These are phyloP conservation scores for Catocala nupta DNA, from an alignment of 2,888 invertebrate genomes.

Conservation along the genomic window DNA sequence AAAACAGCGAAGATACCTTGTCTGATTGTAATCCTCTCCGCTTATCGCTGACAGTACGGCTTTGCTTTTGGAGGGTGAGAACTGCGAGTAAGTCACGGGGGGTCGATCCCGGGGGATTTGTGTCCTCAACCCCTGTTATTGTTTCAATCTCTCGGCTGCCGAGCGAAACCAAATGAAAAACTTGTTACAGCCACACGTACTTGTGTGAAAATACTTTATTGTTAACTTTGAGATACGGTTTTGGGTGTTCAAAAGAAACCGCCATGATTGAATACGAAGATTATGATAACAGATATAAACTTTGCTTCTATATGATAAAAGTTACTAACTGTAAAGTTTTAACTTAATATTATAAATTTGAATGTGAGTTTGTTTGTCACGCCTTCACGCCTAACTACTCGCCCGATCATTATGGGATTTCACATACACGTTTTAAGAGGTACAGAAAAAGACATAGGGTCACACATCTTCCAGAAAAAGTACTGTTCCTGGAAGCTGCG, in stretches of 20 bases:
- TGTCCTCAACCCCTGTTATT: constrained; percentile 79
- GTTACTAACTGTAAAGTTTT: too few relatives aligned
- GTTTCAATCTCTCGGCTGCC: constrained; percentile 80
- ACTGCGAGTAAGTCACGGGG: constrained; percentile 46
- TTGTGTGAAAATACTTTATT: constrained; percentile 11
- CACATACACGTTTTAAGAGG: too few relatives aligned
- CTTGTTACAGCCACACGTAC: constrained; percentile 59
- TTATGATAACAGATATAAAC: not conserved
- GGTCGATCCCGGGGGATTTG: constrained; percentile 66
- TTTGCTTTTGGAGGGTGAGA: constrained; percentile 34
- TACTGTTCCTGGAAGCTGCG: too few relatives aligned
- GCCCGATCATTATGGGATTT: too few relatives aligned
- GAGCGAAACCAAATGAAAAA: constrained; percentile 47
- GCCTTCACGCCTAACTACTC: too few relatives aligned
- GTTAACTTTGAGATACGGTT: not conserved
- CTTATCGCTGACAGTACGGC: constrained; percentile 32
- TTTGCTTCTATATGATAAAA: not conserved
- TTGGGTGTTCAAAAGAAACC: constrained; percentile 4
- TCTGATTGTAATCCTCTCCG: constrained; percentile 11
- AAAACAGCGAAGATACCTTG: not conserved
- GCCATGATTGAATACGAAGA: not conserved
- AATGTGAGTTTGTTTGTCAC: too few relatives aligned
- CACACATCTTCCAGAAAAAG: too few relatives aligned
- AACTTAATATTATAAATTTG: too few relatives aligned
- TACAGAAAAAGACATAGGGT: too few relatives aligned